Conservation (phyloP, 2,888 invertebrate genomes). For the Lamproptera curius region DNA sequence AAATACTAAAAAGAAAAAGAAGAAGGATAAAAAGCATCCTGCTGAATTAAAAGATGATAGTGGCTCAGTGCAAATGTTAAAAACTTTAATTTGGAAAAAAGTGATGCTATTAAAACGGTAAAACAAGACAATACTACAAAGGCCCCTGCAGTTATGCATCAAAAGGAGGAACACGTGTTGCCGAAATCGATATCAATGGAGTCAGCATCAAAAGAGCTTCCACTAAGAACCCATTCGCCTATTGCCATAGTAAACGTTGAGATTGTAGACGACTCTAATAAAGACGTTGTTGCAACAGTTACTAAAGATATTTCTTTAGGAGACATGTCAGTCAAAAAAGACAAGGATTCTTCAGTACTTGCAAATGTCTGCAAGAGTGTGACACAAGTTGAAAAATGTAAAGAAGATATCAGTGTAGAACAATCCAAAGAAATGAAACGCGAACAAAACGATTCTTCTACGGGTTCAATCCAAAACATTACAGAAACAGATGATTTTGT, state of each 20-base stretch:
- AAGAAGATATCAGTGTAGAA: slow-evolving; percentile 3
- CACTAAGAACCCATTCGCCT: neutral
- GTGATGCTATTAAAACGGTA: neutral
- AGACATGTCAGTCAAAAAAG: neutral
- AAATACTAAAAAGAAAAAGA: slow-evolving; percentile 34
- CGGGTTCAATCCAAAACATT: no score
- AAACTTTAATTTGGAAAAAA: neutral
- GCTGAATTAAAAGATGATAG: slow-evolving; percentile 16
- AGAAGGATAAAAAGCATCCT: slow-evolving; percentile 37
- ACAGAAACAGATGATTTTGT: no score
- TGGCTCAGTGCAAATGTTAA: slow-evolving; percentile 11
- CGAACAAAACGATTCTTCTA: no score
- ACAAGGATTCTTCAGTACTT: neutral
- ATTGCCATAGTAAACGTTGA: neutral
- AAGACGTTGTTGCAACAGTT: neutral
- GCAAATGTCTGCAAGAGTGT: neutral
- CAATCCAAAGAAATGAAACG: no score
- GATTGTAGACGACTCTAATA: neutral
- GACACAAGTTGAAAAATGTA: neutral
- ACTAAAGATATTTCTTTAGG: neutral
- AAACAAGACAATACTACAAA: slow-evolving; percentile 23
- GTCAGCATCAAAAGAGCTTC: neutral
- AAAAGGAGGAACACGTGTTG: slow-evolving; percentile 58
- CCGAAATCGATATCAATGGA: slow-evolving; percentile 32
- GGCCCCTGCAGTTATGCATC: no score